A percentile compares a stretch with the other conserved stretches of the same genome.
phyloP scores from a whole-genome alignment of 2,888 invertebrate genomes.

The Lordiphosa fenestrarum region DNA sequence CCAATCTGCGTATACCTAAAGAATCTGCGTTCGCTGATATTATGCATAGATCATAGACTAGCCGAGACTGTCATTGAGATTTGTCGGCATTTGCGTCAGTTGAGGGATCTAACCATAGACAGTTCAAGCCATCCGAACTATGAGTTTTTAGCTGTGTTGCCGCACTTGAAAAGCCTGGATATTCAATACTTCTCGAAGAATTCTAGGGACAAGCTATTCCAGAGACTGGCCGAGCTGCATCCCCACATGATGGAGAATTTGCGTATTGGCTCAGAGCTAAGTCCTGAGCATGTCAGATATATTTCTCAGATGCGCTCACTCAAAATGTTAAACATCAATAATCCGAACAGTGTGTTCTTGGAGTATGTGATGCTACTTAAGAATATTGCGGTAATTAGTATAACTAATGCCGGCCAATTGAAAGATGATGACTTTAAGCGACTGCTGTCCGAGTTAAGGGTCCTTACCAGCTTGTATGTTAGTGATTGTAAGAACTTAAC shows the following conservation, averaged over 20 bases:
- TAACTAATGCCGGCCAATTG: constrained; percentile 10
- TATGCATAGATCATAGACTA: constrained; percentile 8
- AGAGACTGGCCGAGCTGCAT: constrained; percentile 18
- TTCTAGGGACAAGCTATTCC: constrained; percentile 13
- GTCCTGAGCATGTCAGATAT: neutral
- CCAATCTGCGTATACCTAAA: constrained; percentile 14
- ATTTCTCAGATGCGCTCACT: constrained; percentile 9
- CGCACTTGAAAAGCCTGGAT: constrained; percentile 16
- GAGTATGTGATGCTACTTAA: constrained; percentile 11
- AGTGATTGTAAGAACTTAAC: constrained; percentile 6
- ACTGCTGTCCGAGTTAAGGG: constrained; percentile 18
- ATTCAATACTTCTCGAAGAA: constrained; percentile 23
- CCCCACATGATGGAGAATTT: constrained; percentile 19
- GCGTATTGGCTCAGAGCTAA: constrained; percentile 24
- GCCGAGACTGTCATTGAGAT: constrained; percentile 16
- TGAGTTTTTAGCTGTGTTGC: constrained; percentile 19
- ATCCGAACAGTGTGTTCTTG: constrained; percentile 6
- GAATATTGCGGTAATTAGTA: constrained; percentile 14
- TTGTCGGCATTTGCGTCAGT: constrained; percentile 3
- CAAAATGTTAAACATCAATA: constrained; percentile 12
- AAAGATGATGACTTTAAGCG: constrained; percentile 10
- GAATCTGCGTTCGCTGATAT: constrained; percentile 18
- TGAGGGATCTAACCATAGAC: constrained; percentile 22
- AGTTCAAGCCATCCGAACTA: constrained; percentile 16
- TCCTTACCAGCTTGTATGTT: constrained; percentile 14